phyloP scores from a whole-genome alignment of 1,140 invertebrate genomes.

The Drosophila oshimai region DNA sequence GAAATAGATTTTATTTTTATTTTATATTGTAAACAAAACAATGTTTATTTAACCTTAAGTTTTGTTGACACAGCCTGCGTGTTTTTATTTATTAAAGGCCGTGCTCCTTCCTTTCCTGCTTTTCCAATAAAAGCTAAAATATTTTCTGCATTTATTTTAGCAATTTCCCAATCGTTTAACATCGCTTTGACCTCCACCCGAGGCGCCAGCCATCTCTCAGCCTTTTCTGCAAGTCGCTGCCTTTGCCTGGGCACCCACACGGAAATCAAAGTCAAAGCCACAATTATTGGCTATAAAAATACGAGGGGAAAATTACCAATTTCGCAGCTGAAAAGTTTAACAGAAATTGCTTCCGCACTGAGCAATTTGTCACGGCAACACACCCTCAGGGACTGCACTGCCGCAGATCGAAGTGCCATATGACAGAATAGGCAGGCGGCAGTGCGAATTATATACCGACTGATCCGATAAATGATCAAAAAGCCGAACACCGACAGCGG shows the following conservation, averaged over 20 bases:
- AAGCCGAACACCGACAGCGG: constrained; percentile 56
- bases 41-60: too few relatives aligned
- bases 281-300: constrained; percentile 56
- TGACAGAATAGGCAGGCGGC: constrained; percentile 60
- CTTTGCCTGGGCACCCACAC: constrained; percentile 54
- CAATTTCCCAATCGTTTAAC: constrained; percentile 41
- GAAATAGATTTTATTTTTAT: too few relatives aligned
- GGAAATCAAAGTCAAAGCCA: constrained; percentile 76
- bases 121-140: not conserved
- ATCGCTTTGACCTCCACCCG: constrained; percentile 33
- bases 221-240: not conserved
- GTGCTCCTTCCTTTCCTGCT: too few relatives aligned
- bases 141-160: constrained; percentile 33
- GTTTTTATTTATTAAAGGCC: not conserved
- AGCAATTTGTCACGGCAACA: constrained; percentile 74
- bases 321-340: constrained; percentile 48
- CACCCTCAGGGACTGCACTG: constrained; percentile 40
- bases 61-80: too few relatives aligned
- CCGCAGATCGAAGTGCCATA: constrained; percentile 20
- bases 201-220: constrained; percentile 22
- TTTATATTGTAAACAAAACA: too few relatives aligned
- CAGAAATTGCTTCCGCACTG: constrained; percentile 68
- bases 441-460: constrained; percentile 54
- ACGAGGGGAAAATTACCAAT: constrained; percentile 37
- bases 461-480: constrained; percentile 72